Evolutionary conservation across 2,888 invertebrate genomes (phyloP), one percentile per base, ranked within the genome.

Genomic region (Phragmatobia fuliginosa): DNA sequence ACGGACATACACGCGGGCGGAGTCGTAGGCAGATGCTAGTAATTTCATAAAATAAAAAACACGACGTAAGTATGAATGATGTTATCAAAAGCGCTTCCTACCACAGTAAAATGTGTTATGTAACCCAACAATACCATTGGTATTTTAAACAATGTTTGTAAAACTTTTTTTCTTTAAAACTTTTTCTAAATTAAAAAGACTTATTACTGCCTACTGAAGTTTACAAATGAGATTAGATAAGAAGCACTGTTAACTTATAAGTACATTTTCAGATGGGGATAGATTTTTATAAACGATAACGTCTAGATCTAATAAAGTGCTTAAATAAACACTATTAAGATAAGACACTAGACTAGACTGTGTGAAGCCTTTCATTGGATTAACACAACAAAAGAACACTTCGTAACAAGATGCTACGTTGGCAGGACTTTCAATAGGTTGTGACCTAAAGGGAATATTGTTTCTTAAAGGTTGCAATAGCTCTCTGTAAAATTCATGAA

Each of bases 401-500:
- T 49, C 59, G 66, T 25, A 33, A 80, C 71, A 56, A 28, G 70
- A 67, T 60, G 71, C 62, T 72, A 70, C 56, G 59, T 62, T 66
- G 59, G 60, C 72, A 67, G 68, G 73, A 72, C 67, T 63, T 21
- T 73, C 62, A 65, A 72, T 70, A 59, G 56, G 71, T 63, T 65
- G 75, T 62, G 32, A 33, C 31, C 58, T 67, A 73, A 74, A 64
- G 62, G 71, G 65, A 69, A 62, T 62, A 64, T 79, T 79, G 74
- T 75, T 74, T 70, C 66, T 66, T 71, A 68, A 82, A 79, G 79
- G 79, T 79, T 85, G 76, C 69, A 77, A 79, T 85, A 68, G 76
- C 83, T 77, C 75, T 79, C 14, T 82, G 83, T 84, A 84, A 81
- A 81, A 83, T 84, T 85, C 77, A 75, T 72, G 75, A 79, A 82